Evolutionary conservation across 1,140 invertebrate species (phyloP), one percentile per base, ranked within the genome.

Genomic region (Ceratosolen fusciceps): DNA sequence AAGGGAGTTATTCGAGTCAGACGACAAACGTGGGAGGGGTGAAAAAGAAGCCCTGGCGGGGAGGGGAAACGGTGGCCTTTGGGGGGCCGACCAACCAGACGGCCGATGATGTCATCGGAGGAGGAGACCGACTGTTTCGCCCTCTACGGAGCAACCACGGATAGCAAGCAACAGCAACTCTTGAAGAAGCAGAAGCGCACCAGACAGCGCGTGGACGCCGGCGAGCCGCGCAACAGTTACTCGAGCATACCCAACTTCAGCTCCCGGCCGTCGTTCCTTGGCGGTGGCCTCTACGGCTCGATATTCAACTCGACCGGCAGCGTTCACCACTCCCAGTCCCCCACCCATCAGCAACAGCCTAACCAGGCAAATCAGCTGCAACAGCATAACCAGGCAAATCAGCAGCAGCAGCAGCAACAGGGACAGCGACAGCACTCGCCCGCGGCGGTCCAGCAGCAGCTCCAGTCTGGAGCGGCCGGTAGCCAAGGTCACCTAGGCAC

Each of bases 91-190:
- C 89, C 89, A 89, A 90, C 88, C 89, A 90, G 88, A 90, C 88
- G 89, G 89, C 95, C 93, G 95, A 96, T 96, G 95, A 96, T 96
- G 95, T 96, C 95, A 96, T 96, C 95, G 94, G 95, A 96, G 94
- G 95, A 96, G 95, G 95, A 96, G 93, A 94, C 94, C 92, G 94
- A 94, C 91, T 94, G 93, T 93, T 95, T 95, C 93, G 95, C 94
- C 93, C 94, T 96, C 94, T 96, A 95, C 93, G 95, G 94, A 94
- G 95, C 89, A 90, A 87, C 85, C 60, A 90, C 88, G 88, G 90
- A 90, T 86, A 90, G 90, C 86, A 90, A 90, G 90, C 90, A 90
- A 88, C 90, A 90, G 90, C 90, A 95, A 94, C 94, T 96, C 91
- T 92, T 95, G 92, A 95, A 96, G 93, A 97, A 96, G 93, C 91